Evolutionary conservation across 2,888 invertebrate species (phyloP), one percentile per base, ranked within the genome.

Genomic region (Eupelmus urozonus): DNA sequence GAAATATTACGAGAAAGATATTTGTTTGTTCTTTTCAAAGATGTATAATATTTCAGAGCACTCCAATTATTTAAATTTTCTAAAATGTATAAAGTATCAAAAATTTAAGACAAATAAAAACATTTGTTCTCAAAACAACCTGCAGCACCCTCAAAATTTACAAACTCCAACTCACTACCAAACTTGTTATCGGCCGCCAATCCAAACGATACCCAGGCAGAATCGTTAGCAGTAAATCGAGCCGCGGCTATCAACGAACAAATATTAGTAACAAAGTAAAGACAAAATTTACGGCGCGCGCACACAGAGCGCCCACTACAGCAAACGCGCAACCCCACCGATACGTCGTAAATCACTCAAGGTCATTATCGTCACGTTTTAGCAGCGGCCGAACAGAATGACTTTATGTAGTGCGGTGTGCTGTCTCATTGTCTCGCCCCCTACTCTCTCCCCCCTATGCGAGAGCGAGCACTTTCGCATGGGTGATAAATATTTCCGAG

Each of bases 401-500:
- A 80, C 79, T 73, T 59, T 71, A 73, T 76, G 71, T 80, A 76
- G 63, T 69, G 29, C 65, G 69, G 59, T 42, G 29, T 59, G 63
- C 42, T 45, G 69, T 69, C 75, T 60, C 75, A 75, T 75, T 75
- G 75, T 75, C 67, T 73, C 29, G 27, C 65, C 16, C n/a, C 34
- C 16, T 18, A 13, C 63, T 25, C 53, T 53, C 59, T 29, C 49
- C 45, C 49, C 42, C 16, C n/a, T 53, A 16, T 11, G 20, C 29
- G n/a, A 7, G 65, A 73, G 72, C 80, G 77, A 66, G 79, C 69
- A 81, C 83, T 83, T 82, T 82, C 81, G 81, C 76, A 65, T 78
- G 75, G 82, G 81, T 82, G 83, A 84, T 84, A 85, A 84, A 85
- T 85, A 84, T 84, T 85, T 84, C 84, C 83, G 84, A 85, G 85